phyloP scores from a whole-genome alignment of 2,113 vertebrate species.

The Psammodynastes pulverulentus region DNA sequence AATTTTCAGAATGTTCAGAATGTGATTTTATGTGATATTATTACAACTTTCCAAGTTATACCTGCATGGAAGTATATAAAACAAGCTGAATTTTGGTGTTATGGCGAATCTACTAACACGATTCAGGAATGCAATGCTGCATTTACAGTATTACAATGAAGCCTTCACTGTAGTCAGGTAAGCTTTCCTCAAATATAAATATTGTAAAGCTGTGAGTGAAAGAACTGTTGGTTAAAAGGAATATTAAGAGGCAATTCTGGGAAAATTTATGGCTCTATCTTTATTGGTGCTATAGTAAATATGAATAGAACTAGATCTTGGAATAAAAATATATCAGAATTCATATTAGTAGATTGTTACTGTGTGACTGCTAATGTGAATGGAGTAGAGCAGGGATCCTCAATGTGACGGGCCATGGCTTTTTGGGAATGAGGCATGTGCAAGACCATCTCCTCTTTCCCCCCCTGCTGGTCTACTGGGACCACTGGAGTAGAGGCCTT shows the following conservation, averaged over 20 bases:
- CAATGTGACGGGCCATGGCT: no score
- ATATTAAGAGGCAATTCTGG: not conserved
- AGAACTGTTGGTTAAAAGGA: not conserved
- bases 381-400: no score
- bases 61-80: not conserved
- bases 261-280: not conserved
- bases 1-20: not conserved
- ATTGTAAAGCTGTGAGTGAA: not conserved
- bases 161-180: not conserved
- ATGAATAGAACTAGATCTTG: no score
- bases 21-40: no score
- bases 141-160: not conserved
- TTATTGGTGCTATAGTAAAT: no score
- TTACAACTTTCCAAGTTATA: not conserved
- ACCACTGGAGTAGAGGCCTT: no score
- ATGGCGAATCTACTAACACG: not conserved
- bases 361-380: no score
- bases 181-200: not conserved
- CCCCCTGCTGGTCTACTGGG: no score
- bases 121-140: not conserved
- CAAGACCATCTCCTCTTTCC: no score
- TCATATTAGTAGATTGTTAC: no score
- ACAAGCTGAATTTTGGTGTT: not conserved
- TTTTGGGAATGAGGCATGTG: no score
- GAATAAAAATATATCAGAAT: no score